These are phyloP conservation scores for Grallaria varia DNA, from an alignment of 2,113 vertebrate species.

Conservation along the genomic window DNA sequence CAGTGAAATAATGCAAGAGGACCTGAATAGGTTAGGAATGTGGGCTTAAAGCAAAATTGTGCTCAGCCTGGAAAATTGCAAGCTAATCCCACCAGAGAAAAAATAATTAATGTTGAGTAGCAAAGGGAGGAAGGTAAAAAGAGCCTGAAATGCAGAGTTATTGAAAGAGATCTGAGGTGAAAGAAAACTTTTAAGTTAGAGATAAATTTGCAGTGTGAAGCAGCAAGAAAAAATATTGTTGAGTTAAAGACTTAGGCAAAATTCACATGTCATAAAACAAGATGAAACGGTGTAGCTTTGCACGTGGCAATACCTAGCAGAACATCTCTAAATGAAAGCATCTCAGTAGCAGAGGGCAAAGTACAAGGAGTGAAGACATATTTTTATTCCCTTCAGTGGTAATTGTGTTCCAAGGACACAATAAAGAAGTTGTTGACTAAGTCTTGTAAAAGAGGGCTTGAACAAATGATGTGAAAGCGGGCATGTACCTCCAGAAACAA, in stretches of 20 bases:
- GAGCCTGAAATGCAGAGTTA: not conserved
- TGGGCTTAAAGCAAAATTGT: constrained; percentile 32
- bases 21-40: constrained; percentile 5
- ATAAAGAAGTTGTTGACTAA: not conserved
- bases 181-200: constrained; percentile 18
- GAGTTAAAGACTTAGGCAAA: constrained; percentile 18
- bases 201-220: constrained; percentile 5
- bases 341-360: not conserved
- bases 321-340: constrained; percentile 8
- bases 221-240: not conserved
- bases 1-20: not conserved
- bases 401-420: not conserved
- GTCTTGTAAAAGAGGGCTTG: not conserved
- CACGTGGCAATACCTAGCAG: not conserved
- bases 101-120: constrained; percentile 43
- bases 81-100: constrained; percentile 44
- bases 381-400: not conserved
- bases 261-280: not conserved
- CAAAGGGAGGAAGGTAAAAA: not conserved
- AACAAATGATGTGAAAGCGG: not conserved
- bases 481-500: not conserved
- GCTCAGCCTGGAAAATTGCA: constrained; percentile 46
- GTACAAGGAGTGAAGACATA: not conserved
- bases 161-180: not conserved
- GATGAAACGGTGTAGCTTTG: not conserved